These are phyloP conservation scores for Tubulanus polymorphus DNA, from an alignment of 2,888 invertebrate genomes.

Conservation along the genomic window DNA sequence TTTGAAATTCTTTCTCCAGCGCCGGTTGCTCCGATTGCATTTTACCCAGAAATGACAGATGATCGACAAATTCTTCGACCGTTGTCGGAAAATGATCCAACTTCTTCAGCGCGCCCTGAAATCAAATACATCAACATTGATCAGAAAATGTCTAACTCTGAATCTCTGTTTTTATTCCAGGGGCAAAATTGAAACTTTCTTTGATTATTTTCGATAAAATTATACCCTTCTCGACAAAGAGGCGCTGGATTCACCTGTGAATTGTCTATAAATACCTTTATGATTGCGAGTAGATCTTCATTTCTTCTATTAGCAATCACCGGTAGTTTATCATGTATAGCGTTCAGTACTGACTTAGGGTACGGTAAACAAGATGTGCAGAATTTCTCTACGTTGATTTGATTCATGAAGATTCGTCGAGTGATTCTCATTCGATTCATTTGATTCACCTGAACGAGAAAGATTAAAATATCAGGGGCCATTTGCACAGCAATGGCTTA, in stretches of 20 bases:
- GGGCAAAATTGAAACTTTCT: no score
- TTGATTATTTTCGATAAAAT: no score
- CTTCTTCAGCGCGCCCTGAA: constrained; percentile 47
- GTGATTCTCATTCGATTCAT: constrained; percentile 42
- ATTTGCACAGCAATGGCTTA: no score
- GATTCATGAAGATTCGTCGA: constrained; percentile 40
- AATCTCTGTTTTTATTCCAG: no score
- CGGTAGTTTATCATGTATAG: constrained; percentile 38
- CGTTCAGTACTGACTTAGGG: constrained; percentile 36
- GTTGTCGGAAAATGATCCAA: constrained; percentile 45
- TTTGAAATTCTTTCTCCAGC: constrained; percentile 48
- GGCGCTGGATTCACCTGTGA: no score
- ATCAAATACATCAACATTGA: no score
- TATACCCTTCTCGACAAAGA: no score
- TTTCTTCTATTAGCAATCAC: constrained; percentile 45
- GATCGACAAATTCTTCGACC: constrained; percentile 53
- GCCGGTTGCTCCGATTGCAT: constrained; percentile 49
- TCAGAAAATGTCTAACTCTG: no score
- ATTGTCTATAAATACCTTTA: constrained; percentile 44
- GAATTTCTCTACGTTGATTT: constrained; percentile 34
- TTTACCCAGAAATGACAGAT: constrained; percentile 49
- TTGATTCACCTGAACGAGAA: constrained; percentile 35
- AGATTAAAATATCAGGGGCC: no score
- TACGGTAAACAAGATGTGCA: constrained; percentile 39
- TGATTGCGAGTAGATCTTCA: constrained; percentile 47